A percentile compares a stretch with the other conserved stretches of the same genome.
Evolutionary conservation across 2,113 vertebrate species (phyloP).

Genomic region (Sceloporus tristichus): DNA sequence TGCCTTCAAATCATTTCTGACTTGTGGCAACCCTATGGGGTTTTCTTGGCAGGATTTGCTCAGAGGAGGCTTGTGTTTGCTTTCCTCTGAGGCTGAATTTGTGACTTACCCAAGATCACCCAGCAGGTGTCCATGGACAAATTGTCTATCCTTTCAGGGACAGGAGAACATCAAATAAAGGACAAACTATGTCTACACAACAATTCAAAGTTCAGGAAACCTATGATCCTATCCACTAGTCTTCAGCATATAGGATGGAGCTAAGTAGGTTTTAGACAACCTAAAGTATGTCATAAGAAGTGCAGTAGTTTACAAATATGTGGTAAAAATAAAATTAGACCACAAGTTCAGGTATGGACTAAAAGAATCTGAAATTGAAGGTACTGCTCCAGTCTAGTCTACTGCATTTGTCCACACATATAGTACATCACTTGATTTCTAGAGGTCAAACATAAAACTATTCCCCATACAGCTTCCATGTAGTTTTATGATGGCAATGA

Average conservation of each 20-base stretch:
- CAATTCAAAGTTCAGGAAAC: background rate
- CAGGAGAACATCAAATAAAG: background rate
- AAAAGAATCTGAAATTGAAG: background rate
- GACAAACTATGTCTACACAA: background rate
- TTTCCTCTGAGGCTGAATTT: too few relatives aligned
- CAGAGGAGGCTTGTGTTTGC: too few relatives aligned
- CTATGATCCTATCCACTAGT: too few relatives aligned
- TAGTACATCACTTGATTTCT: background rate
- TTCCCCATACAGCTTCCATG: constrained; percentile 30
- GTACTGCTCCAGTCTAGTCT: background rate
- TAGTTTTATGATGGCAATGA: constrained; percentile 48
- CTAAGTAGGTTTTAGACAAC: background rate
- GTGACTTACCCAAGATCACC: too few relatives aligned
- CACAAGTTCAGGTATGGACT: background rate
- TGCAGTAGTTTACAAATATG: background rate
- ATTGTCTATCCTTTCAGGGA: background rate
- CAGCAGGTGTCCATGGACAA: too few relatives aligned
- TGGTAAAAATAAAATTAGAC: background rate
- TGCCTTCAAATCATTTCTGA: too few relatives aligned
- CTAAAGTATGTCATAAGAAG: background rate
- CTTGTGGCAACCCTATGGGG: too few relatives aligned
- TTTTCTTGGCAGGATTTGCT: too few relatives aligned
- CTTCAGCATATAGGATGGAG: background rate
- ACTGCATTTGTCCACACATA: background rate
- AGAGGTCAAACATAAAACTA: background rate